Evolutionary conservation across 2,797 vertebrate species (phyloP).

Genomic region (Artibeus lituratus): DNA sequence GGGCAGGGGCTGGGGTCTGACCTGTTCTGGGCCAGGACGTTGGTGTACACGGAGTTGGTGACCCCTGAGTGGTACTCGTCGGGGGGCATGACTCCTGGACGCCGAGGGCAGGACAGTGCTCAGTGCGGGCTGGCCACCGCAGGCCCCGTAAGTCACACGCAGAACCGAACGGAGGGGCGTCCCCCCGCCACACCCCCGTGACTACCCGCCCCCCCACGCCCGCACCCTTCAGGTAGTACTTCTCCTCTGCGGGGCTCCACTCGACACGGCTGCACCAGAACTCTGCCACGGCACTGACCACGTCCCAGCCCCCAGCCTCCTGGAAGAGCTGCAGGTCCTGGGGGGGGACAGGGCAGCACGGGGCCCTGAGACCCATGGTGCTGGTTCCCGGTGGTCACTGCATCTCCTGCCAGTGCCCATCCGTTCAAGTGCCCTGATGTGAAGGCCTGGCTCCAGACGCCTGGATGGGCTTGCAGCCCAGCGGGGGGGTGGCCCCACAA

Average conservation of each 20-base stretch:
- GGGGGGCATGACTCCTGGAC: slow-evolving; percentile 94
- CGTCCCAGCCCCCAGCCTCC: slow-evolving; percentile 87
- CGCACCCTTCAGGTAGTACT: slow-evolving; percentile 88
- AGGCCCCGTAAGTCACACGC: accelerated
- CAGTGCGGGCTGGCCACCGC: accelerated
- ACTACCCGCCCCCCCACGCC: accelerated
- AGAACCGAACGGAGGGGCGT: accelerated
- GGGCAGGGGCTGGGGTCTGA: slow-evolving; percentile 59
- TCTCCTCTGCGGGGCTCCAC: slow-evolving; percentile 86
- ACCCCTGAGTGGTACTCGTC: slow-evolving; percentile 92
- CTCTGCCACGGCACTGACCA: slow-evolving; percentile 90
- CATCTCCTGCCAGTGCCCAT: background rate
- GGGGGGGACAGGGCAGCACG: accelerated
- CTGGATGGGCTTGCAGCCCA: background rate
- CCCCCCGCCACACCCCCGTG: accelerated
- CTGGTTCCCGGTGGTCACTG: accelerated
- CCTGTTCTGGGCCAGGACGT: slow-evolving; percentile 91
- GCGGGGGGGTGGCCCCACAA: accelerated
- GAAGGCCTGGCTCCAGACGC: background rate
- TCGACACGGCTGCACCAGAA: slow-evolving; percentile 95
- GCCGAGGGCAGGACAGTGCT: background rate
- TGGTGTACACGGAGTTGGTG: slow-evolving; percentile 95
- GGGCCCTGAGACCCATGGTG: accelerated
- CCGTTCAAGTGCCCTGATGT: background rate
- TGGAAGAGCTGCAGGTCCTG: slow-evolving; percentile 92